These are phyloP conservation scores for Holacanthus passer DNA, from an alignment of 2,113 vertebrate species.

Conservation along the genomic window DNA sequence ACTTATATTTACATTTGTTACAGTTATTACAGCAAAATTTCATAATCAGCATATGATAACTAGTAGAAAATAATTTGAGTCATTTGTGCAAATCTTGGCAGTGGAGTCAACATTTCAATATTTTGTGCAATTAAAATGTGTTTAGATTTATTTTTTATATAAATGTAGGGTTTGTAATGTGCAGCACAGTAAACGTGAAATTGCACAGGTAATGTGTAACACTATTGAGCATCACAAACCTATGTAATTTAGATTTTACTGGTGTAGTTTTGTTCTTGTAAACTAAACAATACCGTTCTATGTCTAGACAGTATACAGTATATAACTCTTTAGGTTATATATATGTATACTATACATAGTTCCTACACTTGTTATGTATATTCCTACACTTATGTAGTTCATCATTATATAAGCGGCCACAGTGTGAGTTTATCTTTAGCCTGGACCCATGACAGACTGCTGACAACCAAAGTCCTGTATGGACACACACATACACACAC, in stretches of 20 bases:
- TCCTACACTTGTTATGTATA: not conserved
- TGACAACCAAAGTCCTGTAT: constrained; percentile 29
- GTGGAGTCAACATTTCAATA: not conserved
- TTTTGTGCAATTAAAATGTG: too few species aligned
- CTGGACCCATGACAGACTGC: constrained; percentile 28
- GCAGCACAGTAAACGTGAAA: not conserved
- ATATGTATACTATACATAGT: not conserved
- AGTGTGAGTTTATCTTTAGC: constrained; percentile 54
- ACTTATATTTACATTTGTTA: not conserved
- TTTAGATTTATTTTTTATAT: too few species aligned
- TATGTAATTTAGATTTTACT: not conserved
- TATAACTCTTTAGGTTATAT: not conserved
- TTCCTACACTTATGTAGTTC: constrained; percentile 6
- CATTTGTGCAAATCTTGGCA: not conserved
- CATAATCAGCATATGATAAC: not conserved
- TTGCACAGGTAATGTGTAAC: not conserved
- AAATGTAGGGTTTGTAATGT: not conserved
- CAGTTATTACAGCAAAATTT: not conserved
- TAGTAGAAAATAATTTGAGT: not conserved
- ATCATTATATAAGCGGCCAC: constrained; percentile 35
- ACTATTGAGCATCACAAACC: not conserved
- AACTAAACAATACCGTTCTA: not conserved
- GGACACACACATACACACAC: constrained; percentile 28
- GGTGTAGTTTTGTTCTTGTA: not conserved
- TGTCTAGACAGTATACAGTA: too few species aligned